These are phyloP conservation scores for Nephrotoma guestfalica DNA, from an alignment of 2,888 invertebrate species.

Conservation along the genomic window DNA sequence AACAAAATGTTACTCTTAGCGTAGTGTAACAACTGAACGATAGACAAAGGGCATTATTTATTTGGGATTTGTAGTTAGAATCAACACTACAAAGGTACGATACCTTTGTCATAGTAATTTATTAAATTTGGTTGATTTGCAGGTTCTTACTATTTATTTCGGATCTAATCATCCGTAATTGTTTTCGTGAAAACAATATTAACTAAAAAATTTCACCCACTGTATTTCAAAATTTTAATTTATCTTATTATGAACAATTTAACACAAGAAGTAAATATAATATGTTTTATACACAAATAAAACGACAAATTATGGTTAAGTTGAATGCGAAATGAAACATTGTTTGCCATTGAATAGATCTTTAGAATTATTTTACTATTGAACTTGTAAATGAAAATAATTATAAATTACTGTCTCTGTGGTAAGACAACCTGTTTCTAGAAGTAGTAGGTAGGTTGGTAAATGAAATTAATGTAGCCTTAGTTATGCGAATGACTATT, in stretches of 20 bases:
- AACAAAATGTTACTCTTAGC: no score
- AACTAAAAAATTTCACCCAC: neutral
- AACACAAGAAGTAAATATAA: neutral
- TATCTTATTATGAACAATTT: neutral
- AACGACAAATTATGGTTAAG: neutral
- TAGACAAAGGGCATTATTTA: no score
- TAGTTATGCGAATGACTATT: neutral
- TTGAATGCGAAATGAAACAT: neutral
- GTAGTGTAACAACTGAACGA: no score
- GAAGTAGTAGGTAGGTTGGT: neutral
- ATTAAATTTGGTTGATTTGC: no score
- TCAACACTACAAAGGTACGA: no score
- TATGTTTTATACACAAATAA: neutral
- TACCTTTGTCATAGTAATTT: no score
- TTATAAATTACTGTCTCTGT: neutral
- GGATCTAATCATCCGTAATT: no score
- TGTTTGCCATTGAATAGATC: neutral
- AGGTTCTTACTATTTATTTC: no score
- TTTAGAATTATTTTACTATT: neutral
- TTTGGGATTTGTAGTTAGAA: no score
- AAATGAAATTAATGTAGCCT: neutral
- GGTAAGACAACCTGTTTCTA: neutral
- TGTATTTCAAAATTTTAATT: neutral
- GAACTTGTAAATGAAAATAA: neutral
- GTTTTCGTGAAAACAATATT: no score